Conservation (phyloP, 2,113 vertebrate genomes). For the Vicugna pacos region DNA sequence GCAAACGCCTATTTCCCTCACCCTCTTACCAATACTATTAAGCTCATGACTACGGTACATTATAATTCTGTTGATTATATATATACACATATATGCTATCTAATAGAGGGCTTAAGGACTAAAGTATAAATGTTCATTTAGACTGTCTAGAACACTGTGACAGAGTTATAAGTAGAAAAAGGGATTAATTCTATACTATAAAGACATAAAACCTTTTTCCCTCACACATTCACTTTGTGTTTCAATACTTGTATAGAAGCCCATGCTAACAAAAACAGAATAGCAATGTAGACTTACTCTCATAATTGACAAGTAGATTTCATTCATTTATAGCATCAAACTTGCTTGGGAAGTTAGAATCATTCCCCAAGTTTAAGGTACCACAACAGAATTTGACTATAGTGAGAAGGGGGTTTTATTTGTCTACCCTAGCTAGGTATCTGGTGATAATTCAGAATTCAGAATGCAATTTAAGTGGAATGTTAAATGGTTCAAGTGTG, state of each 20-base stretch:
- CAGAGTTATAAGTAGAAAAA: not conserved
- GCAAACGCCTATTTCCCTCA: not conserved
- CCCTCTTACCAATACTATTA: not conserved
- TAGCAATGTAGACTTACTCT: not conserved
- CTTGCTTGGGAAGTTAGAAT: not conserved
- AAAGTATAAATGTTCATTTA: not conserved
- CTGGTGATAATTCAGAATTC: not conserved
- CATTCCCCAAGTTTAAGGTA: not conserved
- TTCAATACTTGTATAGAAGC: not conserved
- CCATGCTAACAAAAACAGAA: not conserved
- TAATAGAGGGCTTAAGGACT: not conserved
- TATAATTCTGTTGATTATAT: not conserved
- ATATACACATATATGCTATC: not conserved
- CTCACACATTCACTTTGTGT: not conserved
- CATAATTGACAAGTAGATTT: not conserved
- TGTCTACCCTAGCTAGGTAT: not conserved
- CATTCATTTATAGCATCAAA: not conserved
- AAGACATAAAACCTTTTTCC: not conserved
- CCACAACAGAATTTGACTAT: not conserved
- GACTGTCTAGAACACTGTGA: not conserved
- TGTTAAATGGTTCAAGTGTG: not conserved
- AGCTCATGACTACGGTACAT: not conserved
- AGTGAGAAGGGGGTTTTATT: not conserved
- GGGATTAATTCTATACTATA: not conserved
- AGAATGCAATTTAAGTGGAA: not conserved